Percentiles rank a stretch among this genome's conserved stretches.
Evolutionary conservation across 2,797 vertebrate species (phyloP).

Genomic region (Brachyrhaphis roseni): DNA sequence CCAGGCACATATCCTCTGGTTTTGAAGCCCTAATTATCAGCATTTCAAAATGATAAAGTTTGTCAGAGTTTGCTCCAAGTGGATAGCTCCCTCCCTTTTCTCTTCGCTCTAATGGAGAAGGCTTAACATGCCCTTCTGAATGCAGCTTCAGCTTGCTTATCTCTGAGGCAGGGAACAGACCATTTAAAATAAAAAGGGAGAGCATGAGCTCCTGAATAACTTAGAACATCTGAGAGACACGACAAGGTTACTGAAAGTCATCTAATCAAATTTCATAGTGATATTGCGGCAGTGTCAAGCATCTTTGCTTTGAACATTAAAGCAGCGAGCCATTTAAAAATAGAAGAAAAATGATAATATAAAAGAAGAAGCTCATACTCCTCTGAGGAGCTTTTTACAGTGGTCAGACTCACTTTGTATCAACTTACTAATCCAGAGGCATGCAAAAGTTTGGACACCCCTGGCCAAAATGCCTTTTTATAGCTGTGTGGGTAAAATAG

Average conservation of each 20-base stretch:
- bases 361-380: background rate
- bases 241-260: conserved; percentile 27
- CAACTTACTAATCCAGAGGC: background rate
- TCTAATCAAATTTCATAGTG: conserved; percentile 35
- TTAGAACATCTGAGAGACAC: conserved; percentile 43
- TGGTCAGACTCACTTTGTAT: conserved; percentile 6
- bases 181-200: conserved; percentile 32
- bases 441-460: background rate
- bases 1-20: conserved; percentile 16
- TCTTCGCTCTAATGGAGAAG: conserved; percentile 54
- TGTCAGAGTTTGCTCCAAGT: conserved; percentile 31
- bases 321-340: conserved; percentile 11
- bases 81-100: conserved; percentile 33
- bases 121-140: conserved; percentile 39
- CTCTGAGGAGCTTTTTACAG: background rate
- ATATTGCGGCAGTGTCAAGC: background rate
- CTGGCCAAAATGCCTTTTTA: background rate
- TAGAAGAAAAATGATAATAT: background rate
- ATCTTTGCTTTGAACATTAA: conserved; percentile 34
- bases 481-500: background rate
- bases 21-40: conserved; percentile 33
- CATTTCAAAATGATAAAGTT: conserved; percentile 43
- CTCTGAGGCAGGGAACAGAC: conserved; percentile 40
- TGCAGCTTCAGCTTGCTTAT: conserved; percentile 50
- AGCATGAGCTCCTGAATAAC: conserved; percentile 37